Base-by-base conservation (phyloP, 2,113 vertebrate species). In the Ptychochromis oligacanthus region DNA sequence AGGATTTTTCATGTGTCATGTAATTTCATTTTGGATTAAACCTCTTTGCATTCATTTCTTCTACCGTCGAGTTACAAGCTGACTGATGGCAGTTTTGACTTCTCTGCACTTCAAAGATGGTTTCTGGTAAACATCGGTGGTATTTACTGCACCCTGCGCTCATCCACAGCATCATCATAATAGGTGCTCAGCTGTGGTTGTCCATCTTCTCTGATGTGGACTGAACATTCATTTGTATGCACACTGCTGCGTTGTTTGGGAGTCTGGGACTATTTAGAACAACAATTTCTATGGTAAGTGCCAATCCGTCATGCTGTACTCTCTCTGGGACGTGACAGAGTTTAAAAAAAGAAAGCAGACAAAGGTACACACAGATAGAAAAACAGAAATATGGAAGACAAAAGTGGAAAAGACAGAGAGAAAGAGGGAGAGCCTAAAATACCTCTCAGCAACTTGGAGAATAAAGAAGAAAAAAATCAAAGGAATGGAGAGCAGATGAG, bases 201-300 rank as follows among this genome's bases (percentile, higher is more conserved):
- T 89, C 88, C 87, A 36, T 89, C 85, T 88, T 56, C 74, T 56
- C 57, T 20, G n/a, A 75, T 6, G 59, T 54, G 4, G 12, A 5
- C 57, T n/a, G 26, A 78, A 17, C 70, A 1, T 26, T 81, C 85
- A 91, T 93, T 62, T 31, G 74, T 88, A 93, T 92, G 87, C 89
- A 20, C 2, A 2, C 36, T 12, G 10, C 31, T 12, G 67, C 2
- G 2, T 15, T 79, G 87, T 82, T 88, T 67, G 90, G 81, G 64
- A 84, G 80, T 83, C 89, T 77, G 89, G 36, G 84, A 75, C 79
- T 87, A 86, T 93, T 90, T 88, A 90, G 90, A 90, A 84, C 85
- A 88, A 90, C 88, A 88, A 58, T 87, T 82, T 93, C 92, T 78
- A 84, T 65, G 81, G 79, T 86, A 88, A 93, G 89, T 91, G 91